Evolutionary conservation across 92 coral and sea anemone species (phyloP).

Genomic region (Parazoanthus atlanticus): DNA sequence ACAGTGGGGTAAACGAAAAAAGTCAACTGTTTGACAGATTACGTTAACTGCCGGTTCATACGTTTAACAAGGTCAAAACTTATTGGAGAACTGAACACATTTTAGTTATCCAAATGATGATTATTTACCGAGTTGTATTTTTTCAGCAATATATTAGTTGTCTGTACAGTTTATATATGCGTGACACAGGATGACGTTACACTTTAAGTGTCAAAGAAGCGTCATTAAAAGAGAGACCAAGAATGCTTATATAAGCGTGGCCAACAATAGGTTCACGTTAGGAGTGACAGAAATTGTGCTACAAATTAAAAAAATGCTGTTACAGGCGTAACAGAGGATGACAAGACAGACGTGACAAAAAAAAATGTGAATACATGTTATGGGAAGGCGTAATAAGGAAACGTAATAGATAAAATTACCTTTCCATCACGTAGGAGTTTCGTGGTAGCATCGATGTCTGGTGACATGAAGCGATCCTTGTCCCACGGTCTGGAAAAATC

Average conservation of each 20-base stretch:
- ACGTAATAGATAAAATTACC: slow-evolving; percentile 45
- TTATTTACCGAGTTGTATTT: too few species aligned
- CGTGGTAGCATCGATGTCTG: slow-evolving; percentile 78
- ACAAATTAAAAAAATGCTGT: not conserved
- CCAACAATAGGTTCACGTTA: not conserved
- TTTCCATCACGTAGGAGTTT: slow-evolving; percentile 77
- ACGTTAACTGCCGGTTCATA: too few species aligned
- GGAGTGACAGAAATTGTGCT: not conserved
- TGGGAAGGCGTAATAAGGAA: too few species aligned
- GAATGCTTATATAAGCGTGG: not conserved
- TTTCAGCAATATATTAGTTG: too few species aligned
- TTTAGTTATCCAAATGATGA: too few species aligned
- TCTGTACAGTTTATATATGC: too few species aligned
- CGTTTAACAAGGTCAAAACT: too few species aligned
- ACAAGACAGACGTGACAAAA: not conserved
- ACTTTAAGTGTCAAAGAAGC: too few species aligned
- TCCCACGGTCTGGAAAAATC: slow-evolving; percentile 71
- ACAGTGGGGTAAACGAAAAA: too few species aligned
- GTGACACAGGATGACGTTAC: too few species aligned
- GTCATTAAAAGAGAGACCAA: not conserved
- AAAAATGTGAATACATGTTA: not conserved
- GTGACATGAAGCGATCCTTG: slow-evolving; percentile 84
- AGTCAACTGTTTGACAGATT: too few species aligned
- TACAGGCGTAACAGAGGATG: not conserved
- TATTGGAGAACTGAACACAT: too few species aligned